Conservation (phyloP, 2,113 vertebrate species). For the Nycticorax nycticorax region DNA sequence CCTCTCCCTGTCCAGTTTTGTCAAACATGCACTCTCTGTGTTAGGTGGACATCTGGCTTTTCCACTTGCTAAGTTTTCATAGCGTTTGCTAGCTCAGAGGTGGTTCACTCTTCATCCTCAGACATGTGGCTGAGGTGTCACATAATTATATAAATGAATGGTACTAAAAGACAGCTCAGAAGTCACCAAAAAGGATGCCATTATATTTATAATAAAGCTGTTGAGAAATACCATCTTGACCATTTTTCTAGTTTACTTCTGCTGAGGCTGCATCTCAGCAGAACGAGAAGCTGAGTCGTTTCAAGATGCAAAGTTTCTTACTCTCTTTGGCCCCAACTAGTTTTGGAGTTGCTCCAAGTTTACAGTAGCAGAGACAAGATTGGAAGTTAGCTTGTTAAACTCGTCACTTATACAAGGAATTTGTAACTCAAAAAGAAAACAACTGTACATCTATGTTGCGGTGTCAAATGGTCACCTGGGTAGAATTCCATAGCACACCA, state of each 20-base stretch:
- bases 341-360: background rate
- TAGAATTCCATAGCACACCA: background rate
- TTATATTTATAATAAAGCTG: background rate
- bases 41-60: background rate
- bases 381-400: background rate
- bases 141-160: background rate
- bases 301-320: background rate
- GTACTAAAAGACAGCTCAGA: background rate
- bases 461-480: background rate
- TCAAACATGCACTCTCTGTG: background rate
- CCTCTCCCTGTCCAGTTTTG: background rate
- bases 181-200: background rate
- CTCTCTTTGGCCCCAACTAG: background rate
- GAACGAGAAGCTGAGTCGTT: background rate
- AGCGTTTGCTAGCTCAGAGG: background rate
- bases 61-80: background rate
- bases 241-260: background rate
- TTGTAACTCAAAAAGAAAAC: background rate
- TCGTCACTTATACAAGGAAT: background rate
- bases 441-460: background rate
- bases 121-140: background rate
- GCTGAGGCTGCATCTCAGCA: background rate
- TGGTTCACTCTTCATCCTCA: background rate
- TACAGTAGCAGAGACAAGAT: background rate
- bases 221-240: background rate